Conservation (phyloP, 1,140 invertebrate genomes). For the Paramacrobiotus metropolitanus region DNA sequence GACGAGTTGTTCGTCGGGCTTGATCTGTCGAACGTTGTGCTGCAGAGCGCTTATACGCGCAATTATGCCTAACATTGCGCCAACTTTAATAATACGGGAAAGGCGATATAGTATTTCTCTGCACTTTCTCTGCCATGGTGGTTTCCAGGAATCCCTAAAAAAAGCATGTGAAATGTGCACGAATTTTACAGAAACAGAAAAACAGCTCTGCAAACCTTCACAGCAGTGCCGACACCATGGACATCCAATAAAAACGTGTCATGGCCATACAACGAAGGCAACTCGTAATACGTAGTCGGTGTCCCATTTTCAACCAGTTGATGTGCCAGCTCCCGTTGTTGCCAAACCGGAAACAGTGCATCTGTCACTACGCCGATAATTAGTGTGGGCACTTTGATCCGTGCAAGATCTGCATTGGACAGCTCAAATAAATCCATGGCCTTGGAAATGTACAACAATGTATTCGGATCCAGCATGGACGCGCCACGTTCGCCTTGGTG, state of each 20-base stretch:
- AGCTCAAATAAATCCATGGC: conserved; percentile 25
- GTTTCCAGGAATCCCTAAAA: conserved; percentile 1
- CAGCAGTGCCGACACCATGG: conserved; percentile 22
- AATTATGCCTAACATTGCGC: not conserved
- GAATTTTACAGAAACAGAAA: not conserved
- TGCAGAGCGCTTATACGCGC: not conserved
- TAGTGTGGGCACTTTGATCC: conserved; percentile 20
- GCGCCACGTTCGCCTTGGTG: conserved; percentile 23
- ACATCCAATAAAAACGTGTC: conserved; percentile 26
- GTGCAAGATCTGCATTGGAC: conserved; percentile 15
- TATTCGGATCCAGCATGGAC: conserved; percentile 24
- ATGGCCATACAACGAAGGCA: conserved; percentile 19
- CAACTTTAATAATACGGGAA: not conserved
- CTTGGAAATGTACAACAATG: conserved; percentile 24
- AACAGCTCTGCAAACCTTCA: conserved; percentile 17
- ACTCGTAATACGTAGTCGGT: not conserved
- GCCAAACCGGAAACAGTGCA: conserved; percentile 23
- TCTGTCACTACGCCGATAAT: conserved; percentile 24
- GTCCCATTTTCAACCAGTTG: conserved; percentile 17
- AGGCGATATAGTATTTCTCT: not conserved
- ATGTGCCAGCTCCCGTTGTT: conserved; percentile 19
- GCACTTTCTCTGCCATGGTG: not conserved
- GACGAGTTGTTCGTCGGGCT: too few relatives aligned
- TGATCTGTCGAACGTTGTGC: too few relatives aligned
- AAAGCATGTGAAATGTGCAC: not conserved